phyloP scores from a whole-genome alignment of 2,113 vertebrate species.

The Cheirogaleus medius region DNA sequence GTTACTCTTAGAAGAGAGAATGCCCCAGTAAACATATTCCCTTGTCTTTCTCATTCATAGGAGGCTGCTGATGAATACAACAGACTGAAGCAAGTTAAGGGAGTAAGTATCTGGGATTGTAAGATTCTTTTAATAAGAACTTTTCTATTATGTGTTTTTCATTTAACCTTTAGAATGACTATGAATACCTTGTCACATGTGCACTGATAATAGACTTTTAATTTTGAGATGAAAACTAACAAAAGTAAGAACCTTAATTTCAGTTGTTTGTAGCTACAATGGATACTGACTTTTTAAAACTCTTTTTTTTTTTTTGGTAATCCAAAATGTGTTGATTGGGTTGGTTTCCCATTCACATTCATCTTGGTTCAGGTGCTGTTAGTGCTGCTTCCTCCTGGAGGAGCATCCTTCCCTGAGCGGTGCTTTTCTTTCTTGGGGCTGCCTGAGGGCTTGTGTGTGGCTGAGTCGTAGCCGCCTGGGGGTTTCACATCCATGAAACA shows the following conservation, averaged over 20 bases:
- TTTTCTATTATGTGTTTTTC: not conserved
- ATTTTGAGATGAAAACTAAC: not conserved
- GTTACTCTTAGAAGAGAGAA: not conserved
- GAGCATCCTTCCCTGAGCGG: not conserved
- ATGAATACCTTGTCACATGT: not conserved
- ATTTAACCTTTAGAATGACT: not conserved
- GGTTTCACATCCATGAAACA: not conserved
- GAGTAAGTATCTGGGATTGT: slow-evolving; percentile 74
- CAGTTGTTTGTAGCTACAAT: not conserved
- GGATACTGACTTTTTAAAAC: not conserved
- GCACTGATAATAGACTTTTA: not conserved
- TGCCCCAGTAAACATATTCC: not conserved
- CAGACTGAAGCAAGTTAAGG: slow-evolving; percentile 86
- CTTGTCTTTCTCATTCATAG: slow-evolving; percentile 76
- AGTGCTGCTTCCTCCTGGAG: not conserved
- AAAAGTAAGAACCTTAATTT: not conserved
- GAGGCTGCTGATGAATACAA: slow-evolving; percentile 85
- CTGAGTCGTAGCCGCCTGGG: not conserved
- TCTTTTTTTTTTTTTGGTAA: not conserved
- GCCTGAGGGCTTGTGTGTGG: no score
- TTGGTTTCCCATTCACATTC: not conserved
- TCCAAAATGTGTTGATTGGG: not conserved
- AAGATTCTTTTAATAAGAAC: not conserved
- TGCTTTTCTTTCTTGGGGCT: not conserved
- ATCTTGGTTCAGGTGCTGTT: not conserved